Base-by-base conservation (phyloP, 2,797 vertebrate genomes). In the Peromyscus aztecus region DNA sequence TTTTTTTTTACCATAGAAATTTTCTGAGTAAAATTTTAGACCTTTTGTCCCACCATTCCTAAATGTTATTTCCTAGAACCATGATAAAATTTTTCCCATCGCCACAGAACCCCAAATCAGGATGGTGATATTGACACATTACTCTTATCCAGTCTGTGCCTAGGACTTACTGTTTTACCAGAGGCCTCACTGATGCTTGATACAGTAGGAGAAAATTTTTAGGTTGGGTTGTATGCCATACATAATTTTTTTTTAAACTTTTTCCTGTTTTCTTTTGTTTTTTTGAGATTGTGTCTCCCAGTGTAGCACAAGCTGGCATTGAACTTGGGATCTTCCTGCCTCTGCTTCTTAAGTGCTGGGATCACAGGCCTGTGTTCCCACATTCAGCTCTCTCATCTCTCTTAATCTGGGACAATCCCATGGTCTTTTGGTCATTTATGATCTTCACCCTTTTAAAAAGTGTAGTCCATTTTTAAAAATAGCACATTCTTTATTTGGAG, bases 11-110 rank as follows among this genome's bases (percentile, higher is more conserved):
- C 52, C 13, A 52, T 84, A 73, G 95, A 19, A 14, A 55, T 80
- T 94, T 43, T 92, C 23, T 78, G 49, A 83, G 34, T 88, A 93
- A 86, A 59, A 69, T 78, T 82, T 24, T 27, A 93, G 21, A 14
- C 29, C 21, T 82, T 19, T 4, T 76, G 14, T 21, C 31, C 24
- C 17, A 88, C 46, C 52, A 52, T 52, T 52, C 52, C 52, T 52
- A 52, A 52, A 52, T 52, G 52, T 52, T 52, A 52, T 52, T 52
- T 52, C 52, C 55, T 85, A 65, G 83, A 91, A 49, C 75, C 34
- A 75, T 82, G 49, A 37, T 83, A 49, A 67, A 49, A 52, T 1
- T 65, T 92, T 65, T 43, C 24, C 57, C 1, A 5, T 81, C 81
- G 52, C 34, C 6, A 29, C 17, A 78, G n/a, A 84, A 21, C 49